Percentiles rank a stretch among this genome's conserved stretches.
Conservation (phyloP, 1,140 invertebrate species). For the Bombus confusus region DNA sequence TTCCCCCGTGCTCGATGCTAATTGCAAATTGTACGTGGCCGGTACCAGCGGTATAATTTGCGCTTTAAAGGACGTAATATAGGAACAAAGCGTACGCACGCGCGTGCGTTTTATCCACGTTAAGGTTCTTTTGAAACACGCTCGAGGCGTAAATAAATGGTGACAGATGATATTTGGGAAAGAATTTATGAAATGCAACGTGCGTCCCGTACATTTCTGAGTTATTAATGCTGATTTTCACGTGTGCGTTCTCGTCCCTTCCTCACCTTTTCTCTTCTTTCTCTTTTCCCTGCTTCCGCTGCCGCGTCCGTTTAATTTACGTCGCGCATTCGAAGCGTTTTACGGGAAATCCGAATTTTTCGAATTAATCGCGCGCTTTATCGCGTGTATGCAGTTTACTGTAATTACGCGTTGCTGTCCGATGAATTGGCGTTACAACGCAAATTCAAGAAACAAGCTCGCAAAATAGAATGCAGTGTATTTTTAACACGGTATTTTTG, state of each 20-base stretch:
- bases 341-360: no score
- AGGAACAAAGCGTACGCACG: not conserved
- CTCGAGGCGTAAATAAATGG: not conserved
- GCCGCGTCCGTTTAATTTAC: not conserved
- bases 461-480: no score
- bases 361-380: not conserved
- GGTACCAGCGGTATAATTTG: not conserved
- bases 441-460: no score
- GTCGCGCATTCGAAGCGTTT: not conserved
- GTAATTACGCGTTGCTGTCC: no score
- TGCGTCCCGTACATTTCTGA: not conserved
- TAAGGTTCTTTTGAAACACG: no score
- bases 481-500: no score
- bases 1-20: not conserved
- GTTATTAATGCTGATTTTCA: not conserved
- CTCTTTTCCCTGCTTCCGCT: not conserved
- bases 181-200: conserved; percentile 8
- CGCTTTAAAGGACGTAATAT: not conserved
- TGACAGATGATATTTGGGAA: not conserved
- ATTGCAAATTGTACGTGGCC: not conserved
- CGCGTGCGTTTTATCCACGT: not conserved
- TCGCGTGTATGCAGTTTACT: no score
- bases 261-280: not conserved
- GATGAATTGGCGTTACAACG: no score
- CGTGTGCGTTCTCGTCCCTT: not conserved